phyloP scores from a whole-genome alignment of 2,113 vertebrate species.

The Chaenogobius annularis region DNA sequence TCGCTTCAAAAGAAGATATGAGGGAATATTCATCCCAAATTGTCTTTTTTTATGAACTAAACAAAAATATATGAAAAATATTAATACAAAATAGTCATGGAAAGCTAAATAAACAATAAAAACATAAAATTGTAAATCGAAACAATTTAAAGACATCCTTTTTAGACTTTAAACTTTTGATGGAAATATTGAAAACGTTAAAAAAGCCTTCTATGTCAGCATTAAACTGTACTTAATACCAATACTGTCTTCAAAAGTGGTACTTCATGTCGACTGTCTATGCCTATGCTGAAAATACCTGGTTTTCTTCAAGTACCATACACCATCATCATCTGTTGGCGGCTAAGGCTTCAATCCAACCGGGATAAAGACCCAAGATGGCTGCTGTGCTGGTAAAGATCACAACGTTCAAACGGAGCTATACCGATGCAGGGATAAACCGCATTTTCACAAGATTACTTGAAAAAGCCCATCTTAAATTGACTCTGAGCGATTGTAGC shows the following conservation, averaged over 20 bases:
- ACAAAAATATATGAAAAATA: no score
- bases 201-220: neutral
- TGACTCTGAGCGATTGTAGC: slow-evolving; percentile 62
- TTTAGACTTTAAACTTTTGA: neutral
- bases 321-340: neutral
- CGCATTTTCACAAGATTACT: slow-evolving; percentile 19
- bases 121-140: neutral
- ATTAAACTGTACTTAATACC: neutral
- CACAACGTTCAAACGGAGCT: slow-evolving; percentile 1
- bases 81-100: neutral
- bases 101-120: neutral
- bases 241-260: neutral
- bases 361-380: slow-evolving; percentile 27
- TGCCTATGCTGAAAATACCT: neutral
- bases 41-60: no score
- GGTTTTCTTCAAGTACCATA: neutral
- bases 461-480: slow-evolving; percentile 28
- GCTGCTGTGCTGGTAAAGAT: slow-evolving; percentile 5
- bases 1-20: neutral
- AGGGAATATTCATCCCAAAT: no score
- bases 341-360: slow-evolving; percentile 5
- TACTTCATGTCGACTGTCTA: neutral
- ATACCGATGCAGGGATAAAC: slow-evolving; percentile 19
- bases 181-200: neutral
- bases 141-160: neutral